These are phyloP conservation scores for Sepiola atlantica DNA, from an alignment of 2,888 invertebrate species.

Conservation along the genomic window DNA sequence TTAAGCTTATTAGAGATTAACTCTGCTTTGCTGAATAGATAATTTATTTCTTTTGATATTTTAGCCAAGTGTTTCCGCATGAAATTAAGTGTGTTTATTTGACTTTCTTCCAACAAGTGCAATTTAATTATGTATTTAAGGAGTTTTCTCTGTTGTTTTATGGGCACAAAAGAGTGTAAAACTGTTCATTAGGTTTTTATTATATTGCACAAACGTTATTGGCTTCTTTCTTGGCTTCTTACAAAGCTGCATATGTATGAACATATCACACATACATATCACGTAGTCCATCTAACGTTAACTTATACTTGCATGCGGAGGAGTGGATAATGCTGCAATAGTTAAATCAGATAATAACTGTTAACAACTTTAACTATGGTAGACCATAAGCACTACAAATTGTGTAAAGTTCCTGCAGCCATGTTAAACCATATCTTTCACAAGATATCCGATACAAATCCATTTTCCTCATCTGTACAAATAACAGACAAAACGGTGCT, in stretches of 20 bases:
- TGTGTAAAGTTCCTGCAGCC: too few species aligned
- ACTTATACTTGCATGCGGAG: background rate
- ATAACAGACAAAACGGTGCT: too few species aligned
- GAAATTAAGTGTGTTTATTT: background rate
- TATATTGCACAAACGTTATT: background rate
- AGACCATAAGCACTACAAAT: too few species aligned
- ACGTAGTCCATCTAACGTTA: too few species aligned
- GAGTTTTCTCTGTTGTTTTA: background rate
- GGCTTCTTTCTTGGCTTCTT: background rate
- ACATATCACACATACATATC: background rate
- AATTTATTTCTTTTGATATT: background rate
- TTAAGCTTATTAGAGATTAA: constrained; percentile 34
- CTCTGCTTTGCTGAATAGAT: background rate
- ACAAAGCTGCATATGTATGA: background rate
- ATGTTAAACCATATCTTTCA: too few species aligned
- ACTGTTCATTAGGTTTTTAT: constrained; percentile 19
- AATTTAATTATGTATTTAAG: constrained; percentile 32
- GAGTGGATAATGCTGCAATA: background rate
- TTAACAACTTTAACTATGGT: background rate
- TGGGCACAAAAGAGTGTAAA: constrained; percentile 32
- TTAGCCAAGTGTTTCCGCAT: background rate
- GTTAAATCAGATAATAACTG: background rate
- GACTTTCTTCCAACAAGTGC: background rate
- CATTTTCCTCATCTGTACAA: too few species aligned
- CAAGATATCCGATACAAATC: too few species aligned